A percentile compares a stretch with the other conserved stretches of the same genome.
Conservation (phyloP, 2,888 invertebrate species). For the Hanleya hanleyi region DNA sequence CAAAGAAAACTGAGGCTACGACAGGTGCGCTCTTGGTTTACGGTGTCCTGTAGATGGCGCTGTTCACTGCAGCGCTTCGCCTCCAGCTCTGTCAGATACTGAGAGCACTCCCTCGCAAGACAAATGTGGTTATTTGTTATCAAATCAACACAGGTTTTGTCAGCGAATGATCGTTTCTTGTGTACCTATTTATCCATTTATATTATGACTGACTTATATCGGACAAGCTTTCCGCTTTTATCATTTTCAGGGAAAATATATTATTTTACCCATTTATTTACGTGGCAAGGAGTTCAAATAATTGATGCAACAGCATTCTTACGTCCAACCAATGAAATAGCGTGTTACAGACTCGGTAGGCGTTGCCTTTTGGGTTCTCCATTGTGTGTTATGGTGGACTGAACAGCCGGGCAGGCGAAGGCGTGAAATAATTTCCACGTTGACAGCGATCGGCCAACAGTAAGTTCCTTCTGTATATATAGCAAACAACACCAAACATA, state of each 20-base stretch:
- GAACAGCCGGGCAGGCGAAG: neutral
- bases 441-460: neutral
- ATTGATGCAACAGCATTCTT: slow-evolving; percentile 24
- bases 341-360: slow-evolving; percentile 25
- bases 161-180: too few relatives aligned
- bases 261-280: slow-evolving; percentile 13
- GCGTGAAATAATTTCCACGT: slow-evolving; percentile 13
- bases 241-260: neutral
- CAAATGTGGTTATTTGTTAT: too few relatives aligned
- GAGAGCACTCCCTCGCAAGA: too few relatives aligned
- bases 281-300: slow-evolving; percentile 42
- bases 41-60: slow-evolving; percentile 17
- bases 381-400: slow-evolving; percentile 18
- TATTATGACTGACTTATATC: too few relatives aligned
- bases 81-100: too few relatives aligned
- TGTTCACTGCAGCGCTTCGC: neutral
- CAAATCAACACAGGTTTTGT: too few relatives aligned
- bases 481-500: too few relatives aligned
- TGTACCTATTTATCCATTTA: too few relatives aligned
- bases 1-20: slow-evolving; percentile 27
- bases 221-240: too few relatives aligned
- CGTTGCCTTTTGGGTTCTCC: slow-evolving; percentile 10
- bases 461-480: slow-evolving; percentile 2
- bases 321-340: slow-evolving; percentile 38
- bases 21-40: slow-evolving; percentile 50